A percentile compares a stretch with the other conserved stretches of the same genome.
These are phyloP conservation scores for Dasysyrphus albostriatus DNA, from an alignment of 2,888 invertebrate genomes.

Conservation along the genomic window DNA sequence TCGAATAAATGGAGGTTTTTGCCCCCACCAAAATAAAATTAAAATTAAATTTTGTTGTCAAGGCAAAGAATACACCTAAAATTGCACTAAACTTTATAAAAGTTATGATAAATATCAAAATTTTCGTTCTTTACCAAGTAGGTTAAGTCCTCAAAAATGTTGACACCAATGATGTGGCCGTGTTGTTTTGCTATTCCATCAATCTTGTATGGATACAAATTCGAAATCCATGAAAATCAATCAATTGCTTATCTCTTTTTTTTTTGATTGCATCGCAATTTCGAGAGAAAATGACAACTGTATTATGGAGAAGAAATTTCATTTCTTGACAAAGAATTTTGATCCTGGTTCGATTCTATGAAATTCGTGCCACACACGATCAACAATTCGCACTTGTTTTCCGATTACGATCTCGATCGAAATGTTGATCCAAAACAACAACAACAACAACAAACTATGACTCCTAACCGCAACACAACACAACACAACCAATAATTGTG, in stretches of 20 bases:
- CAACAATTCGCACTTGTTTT: conserved; percentile 55
- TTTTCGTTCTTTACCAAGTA: too few species aligned
- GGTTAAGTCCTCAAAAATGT: too few species aligned
- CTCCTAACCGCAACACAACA: conserved; percentile 2
- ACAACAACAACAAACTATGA: neutral
- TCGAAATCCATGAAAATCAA: neutral
- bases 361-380: conserved; percentile 45
- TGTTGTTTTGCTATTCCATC: neutral
- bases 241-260: conserved; percentile 6
- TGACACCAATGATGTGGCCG: neutral
- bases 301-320: conserved; percentile 1
- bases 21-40: too few species aligned
- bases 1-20: too few species aligned
- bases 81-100: too few species aligned
- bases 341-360: conserved; percentile 28
- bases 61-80: too few species aligned
- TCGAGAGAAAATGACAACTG: neutral
- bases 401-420: conserved; percentile 34
- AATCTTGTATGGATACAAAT: neutral
- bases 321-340: conserved; percentile 13
- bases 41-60: too few species aligned
- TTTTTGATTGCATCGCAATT: neutral
- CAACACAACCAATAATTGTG: neutral
- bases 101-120: too few species aligned
- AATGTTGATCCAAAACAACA: conserved; percentile 21